Percentiles rank a stretch among this genome's conserved stretches.
phyloP scores from a whole-genome alignment of 2,797 vertebrate species.

The Chaenodraco wilsoni region DNA sequence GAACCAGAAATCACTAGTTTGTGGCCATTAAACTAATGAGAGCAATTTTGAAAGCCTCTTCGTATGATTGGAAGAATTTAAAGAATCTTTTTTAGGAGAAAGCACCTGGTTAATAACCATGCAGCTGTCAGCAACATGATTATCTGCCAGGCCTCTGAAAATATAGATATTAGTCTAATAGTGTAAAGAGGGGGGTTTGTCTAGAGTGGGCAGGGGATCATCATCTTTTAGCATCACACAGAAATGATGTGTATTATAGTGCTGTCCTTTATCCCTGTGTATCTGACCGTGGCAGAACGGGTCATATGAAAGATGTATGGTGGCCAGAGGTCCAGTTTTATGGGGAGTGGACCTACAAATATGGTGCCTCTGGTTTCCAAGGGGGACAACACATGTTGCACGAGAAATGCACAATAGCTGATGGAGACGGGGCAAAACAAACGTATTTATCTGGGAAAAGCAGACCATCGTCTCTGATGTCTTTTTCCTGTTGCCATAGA shows the following conservation, averaged over 20 bases:
- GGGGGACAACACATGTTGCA: slow-evolving; percentile 42
- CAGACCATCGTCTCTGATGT: slow-evolving; percentile 8
- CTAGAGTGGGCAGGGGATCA: background rate
- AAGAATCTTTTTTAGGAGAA: slow-evolving; percentile 75
- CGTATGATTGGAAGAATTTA: slow-evolving; percentile 69
- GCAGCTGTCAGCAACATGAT: slow-evolving; percentile 63
- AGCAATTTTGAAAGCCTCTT: slow-evolving; percentile 70
- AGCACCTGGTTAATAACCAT: slow-evolving; percentile 75
- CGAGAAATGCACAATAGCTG: slow-evolving; percentile 57
- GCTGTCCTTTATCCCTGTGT: slow-evolving; percentile 3
- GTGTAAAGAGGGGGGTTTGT: background rate
- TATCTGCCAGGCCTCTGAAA: slow-evolving; percentile 15
- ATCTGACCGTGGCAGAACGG: background rate
- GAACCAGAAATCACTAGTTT: slow-evolving; percentile 55
- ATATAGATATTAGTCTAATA: slow-evolving; percentile 31
- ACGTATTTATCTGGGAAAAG: slow-evolving; percentile 47
- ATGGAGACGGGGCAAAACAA: slow-evolving; percentile 34
- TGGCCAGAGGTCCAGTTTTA: slow-evolving; percentile 66
- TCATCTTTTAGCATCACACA: background rate
- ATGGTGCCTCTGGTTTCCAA: slow-evolving; percentile 59
- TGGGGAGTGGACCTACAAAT: slow-evolving; percentile 36
- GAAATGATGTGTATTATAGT: background rate
- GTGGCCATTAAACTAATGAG: slow-evolving; percentile 73
- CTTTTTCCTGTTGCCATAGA: slow-evolving; percentile 51
- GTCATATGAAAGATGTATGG: slow-evolving; percentile 54